Conservation (phyloP, 2,888 invertebrate genomes). For the Liodrosophila aerea region DNA sequence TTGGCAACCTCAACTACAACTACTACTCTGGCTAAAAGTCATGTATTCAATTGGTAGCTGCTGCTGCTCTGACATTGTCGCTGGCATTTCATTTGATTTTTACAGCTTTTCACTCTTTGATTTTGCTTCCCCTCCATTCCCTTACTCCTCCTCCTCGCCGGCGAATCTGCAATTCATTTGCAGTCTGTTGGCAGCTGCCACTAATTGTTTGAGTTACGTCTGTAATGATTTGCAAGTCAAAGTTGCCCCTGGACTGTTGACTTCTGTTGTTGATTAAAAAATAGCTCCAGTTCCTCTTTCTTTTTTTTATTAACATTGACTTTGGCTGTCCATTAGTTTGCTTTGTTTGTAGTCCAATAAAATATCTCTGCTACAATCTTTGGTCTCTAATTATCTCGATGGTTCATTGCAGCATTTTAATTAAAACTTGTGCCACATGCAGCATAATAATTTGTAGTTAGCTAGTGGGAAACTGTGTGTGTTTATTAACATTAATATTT, state of each 20-base stretch:
- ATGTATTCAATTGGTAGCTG: constrained; percentile 14
- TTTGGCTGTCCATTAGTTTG: constrained; percentile 54
- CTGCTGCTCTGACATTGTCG: constrained; percentile 51
- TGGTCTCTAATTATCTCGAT: neutral
- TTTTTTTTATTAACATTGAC: constrained; percentile 53
- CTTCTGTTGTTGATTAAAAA: constrained; percentile 72
- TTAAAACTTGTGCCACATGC: constrained; percentile 79
- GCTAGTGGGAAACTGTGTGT: neutral
- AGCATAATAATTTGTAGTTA: constrained; percentile 2
- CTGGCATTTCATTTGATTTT: constrained; percentile 65
- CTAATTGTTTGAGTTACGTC: constrained; percentile 76
- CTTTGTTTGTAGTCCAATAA: constrained; percentile 32
- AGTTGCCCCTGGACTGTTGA: constrained; percentile 58
- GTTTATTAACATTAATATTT: too few species aligned
- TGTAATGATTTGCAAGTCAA: constrained; percentile 76
- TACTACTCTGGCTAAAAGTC: constrained; percentile 4
- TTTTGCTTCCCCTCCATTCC: constrained; percentile 3
- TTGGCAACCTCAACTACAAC: constrained; percentile 33
- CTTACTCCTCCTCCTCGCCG: neutral
- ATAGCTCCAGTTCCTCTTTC: constrained; percentile 31
- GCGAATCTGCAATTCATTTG: constrained; percentile 50
- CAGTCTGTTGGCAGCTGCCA: constrained; percentile 68
- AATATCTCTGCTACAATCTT: constrained; percentile 29
- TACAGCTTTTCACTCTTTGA: constrained; percentile 40
- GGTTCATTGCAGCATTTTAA: constrained; percentile 72